These are phyloP conservation scores for Lasiommata megera DNA, from an alignment of 2,888 invertebrate species.

Conservation along the genomic window DNA sequence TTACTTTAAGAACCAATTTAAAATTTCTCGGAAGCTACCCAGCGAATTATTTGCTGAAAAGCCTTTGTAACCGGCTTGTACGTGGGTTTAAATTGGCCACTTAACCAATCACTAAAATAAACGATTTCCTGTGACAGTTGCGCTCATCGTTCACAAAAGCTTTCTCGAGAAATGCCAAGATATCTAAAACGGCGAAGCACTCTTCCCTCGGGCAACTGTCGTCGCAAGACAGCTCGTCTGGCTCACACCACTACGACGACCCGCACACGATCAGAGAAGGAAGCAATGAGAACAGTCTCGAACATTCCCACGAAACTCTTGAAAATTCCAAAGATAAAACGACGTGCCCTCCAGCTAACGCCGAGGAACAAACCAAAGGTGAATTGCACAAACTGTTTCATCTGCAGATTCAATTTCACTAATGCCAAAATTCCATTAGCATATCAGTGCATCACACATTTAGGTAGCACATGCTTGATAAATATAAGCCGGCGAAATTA, in stretches of 20 bases:
- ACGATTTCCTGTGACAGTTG: constrained; percentile 77
- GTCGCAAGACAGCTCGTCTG: constrained; percentile 76
- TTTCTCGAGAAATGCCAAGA: constrained; percentile 92
- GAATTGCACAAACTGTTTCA: constrained; percentile 17
- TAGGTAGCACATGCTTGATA: constrained; percentile 9
- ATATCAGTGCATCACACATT: constrained; percentile 10
- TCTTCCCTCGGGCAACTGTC: constrained; percentile 77
- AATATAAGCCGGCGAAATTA: constrained; percentile 23
- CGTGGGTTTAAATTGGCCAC: constrained; percentile 6
- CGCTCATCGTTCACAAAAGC: constrained; percentile 98
- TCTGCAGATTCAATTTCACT: constrained; percentile 17
- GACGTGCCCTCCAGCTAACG: constrained; percentile 51
- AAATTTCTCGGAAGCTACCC: background rate
- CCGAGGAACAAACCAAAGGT: constrained; percentile 75
- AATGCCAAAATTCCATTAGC: constrained; percentile 19
- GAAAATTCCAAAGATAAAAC: constrained; percentile 62
- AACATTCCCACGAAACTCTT: constrained; percentile 74
- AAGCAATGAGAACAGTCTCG: constrained; percentile 77
- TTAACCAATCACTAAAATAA: constrained; percentile 10
- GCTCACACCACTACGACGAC: constrained; percentile 75
- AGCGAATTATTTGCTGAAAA: background rate
- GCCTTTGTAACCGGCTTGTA: background rate
- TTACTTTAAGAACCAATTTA: no score
- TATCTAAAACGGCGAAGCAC: constrained; percentile 85
- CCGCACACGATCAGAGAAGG: constrained; percentile 77